These are phyloP conservation scores for Psephotus haematonotus DNA, from an alignment of 2,113 vertebrate species.

Conservation along the genomic window DNA sequence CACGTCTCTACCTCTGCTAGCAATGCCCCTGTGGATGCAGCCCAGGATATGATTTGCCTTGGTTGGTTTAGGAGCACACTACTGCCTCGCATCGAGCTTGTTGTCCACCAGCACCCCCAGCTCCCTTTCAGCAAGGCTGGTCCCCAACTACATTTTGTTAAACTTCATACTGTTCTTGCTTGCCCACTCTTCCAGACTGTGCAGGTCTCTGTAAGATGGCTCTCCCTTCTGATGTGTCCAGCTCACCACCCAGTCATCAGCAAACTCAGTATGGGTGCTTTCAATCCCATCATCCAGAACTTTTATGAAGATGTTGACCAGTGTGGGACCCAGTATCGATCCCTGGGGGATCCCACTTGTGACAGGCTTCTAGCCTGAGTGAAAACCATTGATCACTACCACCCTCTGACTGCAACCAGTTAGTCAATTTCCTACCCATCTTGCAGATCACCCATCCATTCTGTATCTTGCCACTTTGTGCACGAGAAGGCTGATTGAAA, in stretches of 20 bases:
- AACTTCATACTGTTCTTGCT: not conserved
- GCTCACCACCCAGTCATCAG: not conserved
- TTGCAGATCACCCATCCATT: not conserved
- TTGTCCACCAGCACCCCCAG: not conserved
- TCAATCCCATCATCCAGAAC: not conserved
- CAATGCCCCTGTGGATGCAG: accelerated
- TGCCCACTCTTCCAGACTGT: not conserved
- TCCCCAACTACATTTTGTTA: not conserved
- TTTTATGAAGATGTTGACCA: not conserved
- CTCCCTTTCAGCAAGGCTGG: not conserved
- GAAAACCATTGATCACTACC: not conserved
- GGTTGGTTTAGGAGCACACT: accelerated
- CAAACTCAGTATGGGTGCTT: not conserved
- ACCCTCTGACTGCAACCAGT: not conserved
- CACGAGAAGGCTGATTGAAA: not conserved
- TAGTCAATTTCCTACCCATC: not conserved
- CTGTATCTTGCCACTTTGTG: not conserved
- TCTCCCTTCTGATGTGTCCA: not conserved
- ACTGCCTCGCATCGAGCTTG: not conserved
- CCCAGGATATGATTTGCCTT: accelerated
- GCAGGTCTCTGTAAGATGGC: not conserved
- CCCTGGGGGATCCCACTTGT: not conserved
- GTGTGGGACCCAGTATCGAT: accelerated
- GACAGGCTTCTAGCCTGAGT: not conserved
- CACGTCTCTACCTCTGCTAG: not conserved